These are phyloP conservation scores for Scaptomyza cyrtandrae DNA, from an alignment of 2,888 invertebrate genomes.

Conservation along the genomic window DNA sequence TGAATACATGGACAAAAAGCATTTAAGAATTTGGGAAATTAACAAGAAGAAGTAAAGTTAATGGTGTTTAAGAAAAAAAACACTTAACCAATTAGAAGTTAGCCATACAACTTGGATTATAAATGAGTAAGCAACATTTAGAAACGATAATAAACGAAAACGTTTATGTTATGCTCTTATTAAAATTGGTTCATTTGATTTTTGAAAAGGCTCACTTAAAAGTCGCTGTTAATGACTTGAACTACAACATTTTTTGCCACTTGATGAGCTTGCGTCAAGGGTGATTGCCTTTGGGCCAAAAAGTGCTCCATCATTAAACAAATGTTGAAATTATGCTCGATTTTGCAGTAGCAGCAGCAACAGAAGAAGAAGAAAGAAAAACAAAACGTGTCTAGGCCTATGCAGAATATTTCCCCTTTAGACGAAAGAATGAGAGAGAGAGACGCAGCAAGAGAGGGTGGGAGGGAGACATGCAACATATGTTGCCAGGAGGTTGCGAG, in stretches of 20 bases:
- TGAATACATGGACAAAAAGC: no score
- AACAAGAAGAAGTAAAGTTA: no score
- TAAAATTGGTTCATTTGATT: constrained; percentile 23
- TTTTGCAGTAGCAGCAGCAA: constrained; percentile 29
- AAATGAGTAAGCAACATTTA: not conserved
- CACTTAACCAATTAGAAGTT: no score
- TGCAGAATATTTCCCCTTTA: constrained; percentile 27
- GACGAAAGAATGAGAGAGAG: not conserved
- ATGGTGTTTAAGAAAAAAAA: no score
- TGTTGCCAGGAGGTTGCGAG: constrained; percentile 60
- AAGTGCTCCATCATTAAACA: constrained; percentile 66
- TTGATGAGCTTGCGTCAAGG: constrained; percentile 32
- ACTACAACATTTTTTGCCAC: constrained; percentile 33
- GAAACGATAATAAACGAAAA: not conserved
- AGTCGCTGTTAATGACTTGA: constrained; percentile 51
- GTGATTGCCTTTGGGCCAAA: not conserved
- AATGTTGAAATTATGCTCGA: constrained; percentile 72
- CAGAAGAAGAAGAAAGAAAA: not conserved
- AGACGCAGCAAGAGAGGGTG: constrained; percentile 20
- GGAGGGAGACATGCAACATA: constrained; percentile 66
- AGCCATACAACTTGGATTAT: no score
- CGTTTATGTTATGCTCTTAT: not conserved
- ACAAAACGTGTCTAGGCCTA: constrained; percentile 62
- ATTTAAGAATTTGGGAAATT: no score
- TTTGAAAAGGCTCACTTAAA: constrained; percentile 27